Evolutionary conservation across 2,797 vertebrate species (phyloP).

Genomic region (Melanotaenia pygmaea): DNA sequence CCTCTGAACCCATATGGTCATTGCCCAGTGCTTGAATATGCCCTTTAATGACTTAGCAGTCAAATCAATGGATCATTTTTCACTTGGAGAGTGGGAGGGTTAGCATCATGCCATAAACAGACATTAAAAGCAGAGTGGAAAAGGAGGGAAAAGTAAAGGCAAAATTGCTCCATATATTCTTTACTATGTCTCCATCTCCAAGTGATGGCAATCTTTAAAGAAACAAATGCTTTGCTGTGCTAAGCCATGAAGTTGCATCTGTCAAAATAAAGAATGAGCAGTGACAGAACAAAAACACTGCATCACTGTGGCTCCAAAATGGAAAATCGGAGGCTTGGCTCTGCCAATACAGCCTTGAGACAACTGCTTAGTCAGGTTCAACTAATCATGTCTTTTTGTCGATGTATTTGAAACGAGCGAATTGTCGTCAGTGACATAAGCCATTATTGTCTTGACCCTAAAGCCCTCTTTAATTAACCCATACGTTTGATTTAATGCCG

Average conservation of each 20-base stretch:
- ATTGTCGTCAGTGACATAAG: conserved; percentile 85
- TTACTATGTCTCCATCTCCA: conserved; percentile 12
- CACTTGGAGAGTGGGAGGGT: conserved; percentile 53
- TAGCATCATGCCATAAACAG: conserved; percentile 11
- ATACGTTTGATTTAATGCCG: conserved; percentile 81
- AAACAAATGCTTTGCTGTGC: conserved; percentile 17
- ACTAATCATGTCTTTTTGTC: conserved; percentile 90
- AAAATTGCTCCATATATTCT: neutral
- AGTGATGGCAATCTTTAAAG: conserved; percentile 1
- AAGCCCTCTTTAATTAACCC: conserved; percentile 83
- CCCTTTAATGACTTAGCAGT: conserved; percentile 80
- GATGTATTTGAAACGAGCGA: conserved; percentile 85
- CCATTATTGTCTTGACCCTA: conserved; percentile 88
- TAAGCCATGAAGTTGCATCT: conserved; percentile 14
- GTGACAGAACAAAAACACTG: conserved; percentile 31
- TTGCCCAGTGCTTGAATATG: conserved; percentile 71
- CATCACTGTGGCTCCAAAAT: conserved; percentile 54
- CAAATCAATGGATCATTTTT: conserved; percentile 83
- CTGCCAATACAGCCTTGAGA: conserved; percentile 85
- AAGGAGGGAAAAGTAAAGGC: conserved; percentile 19
- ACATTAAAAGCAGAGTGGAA: neutral
- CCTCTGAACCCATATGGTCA: conserved; percentile 81
- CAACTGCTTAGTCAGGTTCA: conserved; percentile 88
- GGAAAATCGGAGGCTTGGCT: conserved; percentile 50
- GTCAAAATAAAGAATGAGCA: conserved; percentile 53